Conservation (phyloP, 2,797 vertebrate species). For the Lagodon rhomboides region DNA sequence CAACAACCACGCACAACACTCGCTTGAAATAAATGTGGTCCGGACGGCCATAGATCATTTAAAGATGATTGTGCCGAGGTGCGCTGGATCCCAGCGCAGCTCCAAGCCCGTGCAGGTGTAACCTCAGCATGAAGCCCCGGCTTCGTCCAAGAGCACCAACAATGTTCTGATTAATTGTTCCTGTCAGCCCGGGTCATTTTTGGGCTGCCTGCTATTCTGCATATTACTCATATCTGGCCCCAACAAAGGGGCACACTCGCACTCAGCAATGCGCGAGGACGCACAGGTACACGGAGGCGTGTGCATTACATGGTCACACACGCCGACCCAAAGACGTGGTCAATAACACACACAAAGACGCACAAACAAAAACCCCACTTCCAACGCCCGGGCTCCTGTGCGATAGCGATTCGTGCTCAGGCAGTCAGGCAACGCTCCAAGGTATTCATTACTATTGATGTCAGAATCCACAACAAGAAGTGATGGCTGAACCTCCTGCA, state of each 20-base stretch:
- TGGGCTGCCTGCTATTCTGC: constrained; percentile 69
- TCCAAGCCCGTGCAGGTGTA: constrained; percentile 71
- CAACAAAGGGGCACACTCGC: constrained; percentile 51
- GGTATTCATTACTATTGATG: constrained; percentile 84
- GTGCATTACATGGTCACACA: constrained; percentile 16
- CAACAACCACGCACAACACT: constrained; percentile 13
- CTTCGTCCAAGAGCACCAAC: constrained; percentile 66
- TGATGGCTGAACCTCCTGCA: constrained; percentile 82
- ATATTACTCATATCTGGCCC: constrained; percentile 68
- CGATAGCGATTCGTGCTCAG: constrained; percentile 69
- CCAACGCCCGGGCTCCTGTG: constrained; percentile 51
- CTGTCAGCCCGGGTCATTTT: constrained; percentile 74
- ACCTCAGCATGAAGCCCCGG: constrained; percentile 63
- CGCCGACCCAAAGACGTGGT: constrained; percentile 24
- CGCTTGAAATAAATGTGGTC: constrained; percentile 53
- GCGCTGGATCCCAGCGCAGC: constrained; percentile 47
- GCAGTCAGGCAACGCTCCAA: constrained; percentile 78
- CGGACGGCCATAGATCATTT: constrained; percentile 62
- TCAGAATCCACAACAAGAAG: constrained; percentile 82
- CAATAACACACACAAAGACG: constrained; percentile 48
- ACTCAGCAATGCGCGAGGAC: constrained; percentile 31
- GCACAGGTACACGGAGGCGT: constrained; percentile 44
- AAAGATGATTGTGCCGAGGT: constrained; percentile 55
- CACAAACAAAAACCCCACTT: constrained; percentile 59
- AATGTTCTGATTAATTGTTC: constrained; percentile 78